Evolutionary conservation across 2,797 vertebrate species (phyloP).

Genomic region (Syngnathus rostellatus): DNA sequence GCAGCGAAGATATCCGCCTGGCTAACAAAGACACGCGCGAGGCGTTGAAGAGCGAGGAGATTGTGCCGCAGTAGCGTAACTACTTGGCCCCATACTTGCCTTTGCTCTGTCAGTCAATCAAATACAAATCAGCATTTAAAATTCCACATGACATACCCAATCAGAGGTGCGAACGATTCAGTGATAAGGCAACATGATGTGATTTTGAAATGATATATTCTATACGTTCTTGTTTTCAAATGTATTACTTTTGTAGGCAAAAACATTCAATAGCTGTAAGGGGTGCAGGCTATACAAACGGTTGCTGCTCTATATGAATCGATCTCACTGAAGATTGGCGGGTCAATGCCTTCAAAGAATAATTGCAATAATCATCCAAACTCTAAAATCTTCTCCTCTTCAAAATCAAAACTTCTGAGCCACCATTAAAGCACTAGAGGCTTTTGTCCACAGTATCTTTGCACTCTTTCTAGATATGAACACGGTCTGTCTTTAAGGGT

Average conservation of each 20-base stretch:
- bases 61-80: too few relatives aligned
- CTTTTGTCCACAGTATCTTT: conserved; percentile 11
- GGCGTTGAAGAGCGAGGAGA: too few relatives aligned
- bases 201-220: background rate
- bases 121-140: too few relatives aligned
- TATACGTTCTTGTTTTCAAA: background rate
- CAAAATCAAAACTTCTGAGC: conserved; percentile 5
- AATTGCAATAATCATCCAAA: conserved; percentile 5
- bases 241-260: background rate
- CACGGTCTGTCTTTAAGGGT: conserved; percentile 4
- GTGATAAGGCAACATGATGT: too few relatives aligned
- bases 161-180: too few relatives aligned
- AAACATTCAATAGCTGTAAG: background rate
- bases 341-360: background rate
- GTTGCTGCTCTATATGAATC: background rate
- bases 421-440: conserved; percentile 10
- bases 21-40: too few relatives aligned
- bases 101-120: too few relatives aligned
- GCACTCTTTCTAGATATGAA: conserved; percentile 14
- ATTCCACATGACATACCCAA: too few relatives aligned
- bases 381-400: conserved; percentile 6
- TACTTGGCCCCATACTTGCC: too few relatives aligned
- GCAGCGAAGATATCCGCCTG: too few relatives aligned
- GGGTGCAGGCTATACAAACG: background rate
- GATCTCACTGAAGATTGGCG: background rate